These are phyloP conservation scores for Perca schrenkii DNA, from an alignment of 2,113 vertebrate species.

Conservation along the genomic window DNA sequence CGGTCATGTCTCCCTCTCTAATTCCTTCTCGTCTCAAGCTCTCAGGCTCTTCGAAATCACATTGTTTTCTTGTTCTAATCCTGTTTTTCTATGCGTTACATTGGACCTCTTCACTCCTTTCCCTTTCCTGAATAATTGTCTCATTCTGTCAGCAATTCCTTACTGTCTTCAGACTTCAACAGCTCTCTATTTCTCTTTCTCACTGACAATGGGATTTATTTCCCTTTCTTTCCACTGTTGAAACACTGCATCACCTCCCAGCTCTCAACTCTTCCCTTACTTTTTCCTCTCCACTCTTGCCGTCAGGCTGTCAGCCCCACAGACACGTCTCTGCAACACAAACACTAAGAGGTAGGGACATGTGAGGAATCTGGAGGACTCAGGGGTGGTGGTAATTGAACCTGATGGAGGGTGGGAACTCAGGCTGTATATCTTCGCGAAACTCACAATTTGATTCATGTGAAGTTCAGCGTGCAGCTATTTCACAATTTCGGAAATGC, in stretches of 20 bases:
- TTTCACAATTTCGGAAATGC: not conserved
- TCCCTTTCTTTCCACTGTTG: slow-evolving; percentile 26
- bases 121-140: slow-evolving; percentile 22
- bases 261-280: slow-evolving; percentile 29
- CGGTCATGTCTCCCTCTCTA: slow-evolving; percentile 40
- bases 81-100: slow-evolving; percentile 30
- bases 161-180: slow-evolving; percentile 30
- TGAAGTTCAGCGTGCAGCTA: slow-evolving; percentile 13
- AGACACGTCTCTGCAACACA: slow-evolving; percentile 48
- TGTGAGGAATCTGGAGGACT: slow-evolving; percentile 14
- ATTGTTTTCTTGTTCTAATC: slow-evolving; percentile 25
- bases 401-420: slow-evolving; percentile 2
- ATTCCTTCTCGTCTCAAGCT: slow-evolving; percentile 15
- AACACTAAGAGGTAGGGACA: slow-evolving; percentile 34
- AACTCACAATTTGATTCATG: not conserved
- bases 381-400: slow-evolving; percentile 5
- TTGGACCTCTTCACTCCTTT: slow-evolving; percentile 23
- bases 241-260: slow-evolving; percentile 42
- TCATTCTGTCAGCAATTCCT: slow-evolving; percentile 54
- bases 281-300: slow-evolving; percentile 25
- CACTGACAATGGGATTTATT: slow-evolving; percentile 41
- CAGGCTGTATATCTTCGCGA: not conserved
- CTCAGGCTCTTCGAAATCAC: slow-evolving; percentile 35
- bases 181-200: slow-evolving; percentile 33
- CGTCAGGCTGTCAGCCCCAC: slow-evolving; percentile 54